These are phyloP conservation scores for Sepioteuthis lessoniana DNA, from an alignment of 2,888 invertebrate genomes.

Conservation along the genomic window DNA sequence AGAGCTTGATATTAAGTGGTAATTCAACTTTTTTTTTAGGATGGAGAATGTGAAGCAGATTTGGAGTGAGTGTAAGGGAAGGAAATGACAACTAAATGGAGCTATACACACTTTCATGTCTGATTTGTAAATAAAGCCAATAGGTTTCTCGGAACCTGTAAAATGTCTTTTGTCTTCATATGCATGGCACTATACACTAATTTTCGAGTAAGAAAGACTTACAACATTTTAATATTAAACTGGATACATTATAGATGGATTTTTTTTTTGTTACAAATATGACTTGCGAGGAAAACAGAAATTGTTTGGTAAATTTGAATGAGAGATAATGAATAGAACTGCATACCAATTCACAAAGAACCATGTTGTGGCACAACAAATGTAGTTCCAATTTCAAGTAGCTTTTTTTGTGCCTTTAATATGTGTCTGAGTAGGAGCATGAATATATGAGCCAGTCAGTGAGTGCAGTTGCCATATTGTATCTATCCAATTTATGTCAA, in stretches of 20 bases:
- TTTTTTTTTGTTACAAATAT: background rate
- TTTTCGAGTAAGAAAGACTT: background rate
- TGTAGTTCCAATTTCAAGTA: background rate
- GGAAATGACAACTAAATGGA: background rate
- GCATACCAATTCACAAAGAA: slow-evolving; percentile 1
- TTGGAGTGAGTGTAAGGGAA: background rate
- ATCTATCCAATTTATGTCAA: background rate
- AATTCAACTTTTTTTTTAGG: background rate
- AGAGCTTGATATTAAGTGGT: background rate
- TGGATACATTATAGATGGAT: background rate
- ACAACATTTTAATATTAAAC: background rate
- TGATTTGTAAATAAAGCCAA: background rate
- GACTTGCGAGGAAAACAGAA: background rate
- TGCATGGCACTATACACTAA: background rate
- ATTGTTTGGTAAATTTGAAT: background rate
- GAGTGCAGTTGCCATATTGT: background rate
- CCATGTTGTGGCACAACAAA: background rate
- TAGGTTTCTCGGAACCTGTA: too few relatives aligned
- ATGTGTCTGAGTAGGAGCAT: background rate
- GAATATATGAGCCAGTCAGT: background rate
- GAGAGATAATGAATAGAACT: background rate
- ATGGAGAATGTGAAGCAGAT: background rate
- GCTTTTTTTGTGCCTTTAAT: background rate
- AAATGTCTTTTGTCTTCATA: background rate
- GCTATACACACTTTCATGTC: background rate